Base-by-base conservation (phyloP, 2,113 vertebrate genomes). In the Lophius piscatorius region DNA sequence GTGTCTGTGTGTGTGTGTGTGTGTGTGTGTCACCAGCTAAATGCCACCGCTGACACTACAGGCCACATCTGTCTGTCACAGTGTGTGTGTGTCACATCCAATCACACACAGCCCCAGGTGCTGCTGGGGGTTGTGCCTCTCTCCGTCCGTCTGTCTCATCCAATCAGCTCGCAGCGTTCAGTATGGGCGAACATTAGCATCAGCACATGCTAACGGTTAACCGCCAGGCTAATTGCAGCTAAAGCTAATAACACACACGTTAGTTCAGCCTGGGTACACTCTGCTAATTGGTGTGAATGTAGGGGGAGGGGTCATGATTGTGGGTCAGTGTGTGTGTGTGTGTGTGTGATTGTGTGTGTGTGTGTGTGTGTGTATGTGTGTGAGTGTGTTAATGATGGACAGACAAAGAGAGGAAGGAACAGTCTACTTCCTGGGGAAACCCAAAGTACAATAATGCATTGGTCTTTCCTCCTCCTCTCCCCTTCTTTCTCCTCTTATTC, bases 1-100 rank as follows among this genome's bases (percentile, higher is more conserved):
- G 48, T 68, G 36, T 38, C 18, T 51, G 17, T 57, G 47, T 35
- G 26, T 26, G 55, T 49, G 23, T 48, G 29, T 58, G 34, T 51
- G 50, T 34, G 39, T 38, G 49, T 41, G 24, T 22, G 36, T 50
- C 49, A 89, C 88, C 90, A 91, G 90, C 88, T 92, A 93, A 93
- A 94, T 91, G 91, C 90, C 93, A 93, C 45, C 59, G 54, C 67
- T 89, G 89, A 87, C 92, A 92, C 59, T 46, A 54, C 45, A 56
- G 57, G 62, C 58, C 39, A 36, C 59, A 67, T 55, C 69, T 68
- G 70, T 74, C 52, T 74, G 70, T 78, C 62, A 60, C 12, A 34
- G 23, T 35, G 38, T 58, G 50, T 62, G 50, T 66, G 76, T 68
- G 70, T 94, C 94, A 92, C 81, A 67, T 91, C 82, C 47, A 85